Evolutionary conservation across 1,140 invertebrate genomes (phyloP).

Genomic region (Meloidogyne exigua): DNA sequence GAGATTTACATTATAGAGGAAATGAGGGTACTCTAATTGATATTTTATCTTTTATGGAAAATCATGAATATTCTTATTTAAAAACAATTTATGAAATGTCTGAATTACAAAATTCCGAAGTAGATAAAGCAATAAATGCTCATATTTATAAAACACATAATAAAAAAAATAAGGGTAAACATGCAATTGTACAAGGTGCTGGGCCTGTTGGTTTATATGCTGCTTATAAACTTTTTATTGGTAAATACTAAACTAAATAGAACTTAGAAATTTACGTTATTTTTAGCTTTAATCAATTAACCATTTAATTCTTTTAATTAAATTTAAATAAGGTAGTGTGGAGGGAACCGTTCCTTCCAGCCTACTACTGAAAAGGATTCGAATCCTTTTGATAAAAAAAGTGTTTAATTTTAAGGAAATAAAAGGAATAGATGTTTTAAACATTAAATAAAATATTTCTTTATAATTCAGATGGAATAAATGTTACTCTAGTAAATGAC

Average conservation of each 20-base stretch:
- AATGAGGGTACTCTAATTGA: slow-evolving; percentile 10
- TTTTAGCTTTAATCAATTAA: no score
- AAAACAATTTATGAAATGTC: slow-evolving; percentile 5
- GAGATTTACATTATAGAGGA: slow-evolving; percentile 8
- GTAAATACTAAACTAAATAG: neutral
- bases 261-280: no score
- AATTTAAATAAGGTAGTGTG: neutral
- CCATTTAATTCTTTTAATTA: no score
- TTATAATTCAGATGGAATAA: neutral
- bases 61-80: neutral
- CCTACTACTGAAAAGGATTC: no score
- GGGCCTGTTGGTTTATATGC: slow-evolving; percentile 9
- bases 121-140: slow-evolving; percentile 13
- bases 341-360: neutral
- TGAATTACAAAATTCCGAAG: slow-evolving; percentile 10
- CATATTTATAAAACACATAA: slow-evolving; percentile 2
- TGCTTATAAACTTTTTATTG: neutral
- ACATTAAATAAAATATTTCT: no score
- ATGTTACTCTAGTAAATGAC: slow-evolving; percentile 23
- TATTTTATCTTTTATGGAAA: slow-evolving; percentile 14
- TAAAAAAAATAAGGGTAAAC: neutral
- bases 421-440: no score
- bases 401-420: no score
- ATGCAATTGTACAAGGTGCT: slow-evolving; percentile 3
- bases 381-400: no score